Conservation (phyloP, 2,888 invertebrate species). For the Stenolophus ochropezus region DNA sequence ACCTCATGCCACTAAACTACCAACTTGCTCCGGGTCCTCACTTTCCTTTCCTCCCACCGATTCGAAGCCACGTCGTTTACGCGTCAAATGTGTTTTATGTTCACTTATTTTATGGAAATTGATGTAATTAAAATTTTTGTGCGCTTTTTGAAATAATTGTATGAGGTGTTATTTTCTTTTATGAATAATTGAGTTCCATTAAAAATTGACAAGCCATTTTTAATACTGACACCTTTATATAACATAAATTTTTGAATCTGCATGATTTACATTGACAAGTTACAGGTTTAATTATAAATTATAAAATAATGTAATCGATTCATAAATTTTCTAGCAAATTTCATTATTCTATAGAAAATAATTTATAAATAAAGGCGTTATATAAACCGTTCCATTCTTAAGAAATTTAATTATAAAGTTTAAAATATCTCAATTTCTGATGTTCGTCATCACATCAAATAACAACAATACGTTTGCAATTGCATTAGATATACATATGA, state of each 20-base stretch:
- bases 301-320: not conserved
- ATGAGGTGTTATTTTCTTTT: constrained; percentile 27
- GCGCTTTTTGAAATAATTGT: constrained; percentile 12
- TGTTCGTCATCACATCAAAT: too few species aligned
- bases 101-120: constrained; percentile 29
- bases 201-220: constrained; percentile 25
- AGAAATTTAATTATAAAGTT: not conserved
- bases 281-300: not conserved
- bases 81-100: constrained; percentile 32
- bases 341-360: not conserved
- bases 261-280: not conserved
- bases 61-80: constrained; percentile 5
- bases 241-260: not conserved
- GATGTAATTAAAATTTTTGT: constrained; percentile 34
- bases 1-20: constrained; percentile 33
- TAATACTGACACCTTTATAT: constrained; percentile 14
- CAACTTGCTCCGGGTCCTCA: constrained; percentile 18
- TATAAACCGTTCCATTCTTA: not conserved
- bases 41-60: not conserved
- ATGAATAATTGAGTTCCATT: constrained; percentile 29
- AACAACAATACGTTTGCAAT: too few species aligned
- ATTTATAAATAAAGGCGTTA: not conserved
- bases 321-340: not conserved
- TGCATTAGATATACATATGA: too few species aligned
- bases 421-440: too few species aligned